Base-by-base conservation (phyloP, 2,113 vertebrate species). In the Genyomyrus donnyi region DNA sequence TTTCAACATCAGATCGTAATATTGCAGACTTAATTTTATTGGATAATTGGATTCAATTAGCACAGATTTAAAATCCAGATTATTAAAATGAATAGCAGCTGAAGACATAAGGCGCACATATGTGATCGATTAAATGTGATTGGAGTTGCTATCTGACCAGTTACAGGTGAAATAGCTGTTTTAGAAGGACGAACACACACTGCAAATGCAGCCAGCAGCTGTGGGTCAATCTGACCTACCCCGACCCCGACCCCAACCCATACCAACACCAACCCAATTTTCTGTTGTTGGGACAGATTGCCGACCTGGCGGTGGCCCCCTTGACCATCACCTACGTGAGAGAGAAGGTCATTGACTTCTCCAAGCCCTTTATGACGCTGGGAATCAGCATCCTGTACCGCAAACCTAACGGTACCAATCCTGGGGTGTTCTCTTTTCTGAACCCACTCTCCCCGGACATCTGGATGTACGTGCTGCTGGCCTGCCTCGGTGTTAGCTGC, bases 311-410 rank as follows among this genome's bases (percentile, higher is more conserved):
- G 0, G 98, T 99, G 91, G 98, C 98, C 91, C 98, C 98, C 13
- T 94, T 99, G 87, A 99, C 98, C 93, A 99, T 99, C 89, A 99
- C 98, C 52, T 99, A 99, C 0, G 98, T 99, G 5, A 94, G 98
- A 90, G 98, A 99, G 96, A 99, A 99, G 90, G 96, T 97, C 87
- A 99, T 99, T 9, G 98, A 99, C 93, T 99, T 99, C 94, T 99
- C 98, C 92, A 99, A 99, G 93, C 98, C 98, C 70, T 99, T 99
- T 95, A 99, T 99, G 98, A 99, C 98, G 0, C 93, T 99, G 91
- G 98, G 98, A 9, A 99, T 99, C 95, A 98, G 98, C 89, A 99
- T 99, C 90, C 94, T 99, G 90, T 99, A 99, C 94, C 96, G 97
- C 50, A 99, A 99, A 91, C 98, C 98, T 42, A 99, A 99, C 48